A percentile compares a stretch with the other conserved stretches of the same genome.
These are phyloP conservation scores for Chiloscyllium plagiosum DNA, from an alignment of 2,113 vertebrate species.

Conservation along the genomic window DNA sequence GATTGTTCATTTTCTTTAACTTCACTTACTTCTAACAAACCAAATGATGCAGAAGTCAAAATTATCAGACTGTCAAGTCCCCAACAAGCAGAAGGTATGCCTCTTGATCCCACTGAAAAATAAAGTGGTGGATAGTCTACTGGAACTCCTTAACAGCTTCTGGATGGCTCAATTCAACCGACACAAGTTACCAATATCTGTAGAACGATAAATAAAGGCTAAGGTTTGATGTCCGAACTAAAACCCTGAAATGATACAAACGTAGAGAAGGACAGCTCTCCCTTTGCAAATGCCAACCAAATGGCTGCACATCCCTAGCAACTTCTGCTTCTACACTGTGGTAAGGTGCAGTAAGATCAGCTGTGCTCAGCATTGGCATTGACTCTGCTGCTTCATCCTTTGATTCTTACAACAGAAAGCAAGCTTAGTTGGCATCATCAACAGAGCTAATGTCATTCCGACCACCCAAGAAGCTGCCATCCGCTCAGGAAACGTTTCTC, in stretches of 20 bases:
- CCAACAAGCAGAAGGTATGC: neutral
- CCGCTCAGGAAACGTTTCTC: neutral
- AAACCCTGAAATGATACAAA: neutral
- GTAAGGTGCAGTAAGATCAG: neutral
- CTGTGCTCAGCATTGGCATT: neutral
- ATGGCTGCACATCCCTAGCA: neutral
- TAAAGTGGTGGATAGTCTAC: neutral
- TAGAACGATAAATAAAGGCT: neutral
- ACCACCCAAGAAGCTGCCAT: neutral
- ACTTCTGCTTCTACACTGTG: neutral
- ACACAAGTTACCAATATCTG: too few species aligned
- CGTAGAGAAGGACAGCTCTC: neutral
- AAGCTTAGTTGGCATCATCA: neutral
- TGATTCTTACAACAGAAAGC: neutral
- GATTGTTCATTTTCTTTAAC: neutral
- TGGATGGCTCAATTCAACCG: too few species aligned
- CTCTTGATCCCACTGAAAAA: neutral
- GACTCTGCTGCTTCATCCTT: neutral
- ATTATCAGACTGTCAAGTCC: neutral
- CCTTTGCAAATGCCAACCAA: neutral
- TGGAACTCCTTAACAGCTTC: neutral
- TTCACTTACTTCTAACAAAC: neutral
- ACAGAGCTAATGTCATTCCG: neutral
- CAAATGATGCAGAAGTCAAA: neutral
- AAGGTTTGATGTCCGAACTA: neutral